A percentile compares a stretch with the other conserved stretches of the same genome.
Evolutionary conservation across 2,797 vertebrate species (phyloP).

Genomic region (Cynopterus sphinx): DNA sequence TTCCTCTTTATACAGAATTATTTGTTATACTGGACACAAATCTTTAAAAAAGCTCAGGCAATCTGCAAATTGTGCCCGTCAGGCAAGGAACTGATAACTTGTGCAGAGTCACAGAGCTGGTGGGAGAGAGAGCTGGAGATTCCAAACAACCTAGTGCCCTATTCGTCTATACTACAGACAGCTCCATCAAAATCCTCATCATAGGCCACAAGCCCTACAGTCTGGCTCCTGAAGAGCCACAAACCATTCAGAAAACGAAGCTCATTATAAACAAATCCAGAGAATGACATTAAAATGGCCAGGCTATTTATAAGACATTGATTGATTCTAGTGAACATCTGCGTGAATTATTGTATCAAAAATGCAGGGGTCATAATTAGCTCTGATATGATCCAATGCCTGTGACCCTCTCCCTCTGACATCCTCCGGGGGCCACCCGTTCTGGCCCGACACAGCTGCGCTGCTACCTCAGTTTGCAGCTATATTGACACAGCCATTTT

Average conservation of each 20-base stretch:
- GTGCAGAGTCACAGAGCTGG: background rate
- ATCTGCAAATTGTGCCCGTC: background rate
- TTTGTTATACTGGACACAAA: background rate
- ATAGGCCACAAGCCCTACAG: background rate
- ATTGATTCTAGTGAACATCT: background rate
- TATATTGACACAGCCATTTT: conserved; percentile 92
- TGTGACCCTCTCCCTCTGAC: conserved; percentile 53
- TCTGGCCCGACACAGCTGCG: conserved; percentile 83
- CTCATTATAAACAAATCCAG: conserved; percentile 40
- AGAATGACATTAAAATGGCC: background rate
- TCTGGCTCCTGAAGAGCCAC: background rate
- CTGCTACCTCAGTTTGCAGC: conserved; percentile 85
- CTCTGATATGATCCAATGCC: conserved; percentile 73
- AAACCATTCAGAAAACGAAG: background rate
- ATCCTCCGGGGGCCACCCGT: conserved; percentile 80
- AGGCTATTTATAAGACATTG: background rate
- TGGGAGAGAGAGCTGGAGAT: background rate
- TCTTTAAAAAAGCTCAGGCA: background rate
- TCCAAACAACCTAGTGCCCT: background rate
- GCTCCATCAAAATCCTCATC: background rate
- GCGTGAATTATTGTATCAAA: background rate
- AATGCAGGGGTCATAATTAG: conserved; percentile 45
- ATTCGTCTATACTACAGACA: background rate
- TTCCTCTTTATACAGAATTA: background rate
- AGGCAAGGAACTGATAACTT: background rate